Conservation (phyloP, 2,888 invertebrate genomes). For the Caenorhabditis doughertyi region DNA sequence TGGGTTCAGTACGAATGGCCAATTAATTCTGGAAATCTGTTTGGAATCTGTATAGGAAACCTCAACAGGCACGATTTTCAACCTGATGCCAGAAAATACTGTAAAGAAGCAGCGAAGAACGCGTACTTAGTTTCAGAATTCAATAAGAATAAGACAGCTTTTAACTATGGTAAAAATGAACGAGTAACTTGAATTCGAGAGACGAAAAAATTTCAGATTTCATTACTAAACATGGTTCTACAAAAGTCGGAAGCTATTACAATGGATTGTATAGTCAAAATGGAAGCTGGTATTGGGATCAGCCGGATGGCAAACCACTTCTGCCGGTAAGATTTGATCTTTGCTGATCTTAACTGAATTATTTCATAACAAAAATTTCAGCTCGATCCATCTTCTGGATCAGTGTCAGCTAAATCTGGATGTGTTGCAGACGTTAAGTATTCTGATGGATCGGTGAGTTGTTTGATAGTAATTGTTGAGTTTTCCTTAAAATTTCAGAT, state of each 20-base stretch:
- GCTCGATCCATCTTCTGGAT: slow-evolving; percentile 38
- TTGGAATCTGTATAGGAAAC: slow-evolving; percentile 21
- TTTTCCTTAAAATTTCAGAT: slow-evolving; percentile 1
- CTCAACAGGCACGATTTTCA: slow-evolving; percentile 3
- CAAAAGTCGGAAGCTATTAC: slow-evolving; percentile 14
- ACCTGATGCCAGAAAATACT: slow-evolving; percentile 1
- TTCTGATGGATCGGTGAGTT: slow-evolving; percentile 40
- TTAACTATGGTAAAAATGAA: slow-evolving; percentile 12
- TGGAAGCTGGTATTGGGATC: slow-evolving; percentile 43
- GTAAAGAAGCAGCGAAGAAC: neutral
- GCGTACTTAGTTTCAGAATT: slow-evolving; percentile 32
- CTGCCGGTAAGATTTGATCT: too few species aligned
- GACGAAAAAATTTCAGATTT: slow-evolving; percentile 2
- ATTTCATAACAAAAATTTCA: neutral
- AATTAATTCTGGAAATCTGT: slow-evolving; percentile 8
- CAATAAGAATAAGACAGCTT: slow-evolving; percentile 16
- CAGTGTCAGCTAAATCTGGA: slow-evolving; percentile 17
- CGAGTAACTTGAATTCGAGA: neutral
- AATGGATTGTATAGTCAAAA: slow-evolving; percentile 28
- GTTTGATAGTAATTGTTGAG: neutral
- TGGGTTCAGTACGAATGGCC: slow-evolving; percentile 41
- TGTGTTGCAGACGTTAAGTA: slow-evolving; percentile 30
- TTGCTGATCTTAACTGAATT: too few species aligned
- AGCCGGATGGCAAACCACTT: slow-evolving; percentile 9
- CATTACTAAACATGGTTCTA: slow-evolving; percentile 2